Conservation (phyloP, 2,113 vertebrate species). For the Thamnophis sirtalis region DNA sequence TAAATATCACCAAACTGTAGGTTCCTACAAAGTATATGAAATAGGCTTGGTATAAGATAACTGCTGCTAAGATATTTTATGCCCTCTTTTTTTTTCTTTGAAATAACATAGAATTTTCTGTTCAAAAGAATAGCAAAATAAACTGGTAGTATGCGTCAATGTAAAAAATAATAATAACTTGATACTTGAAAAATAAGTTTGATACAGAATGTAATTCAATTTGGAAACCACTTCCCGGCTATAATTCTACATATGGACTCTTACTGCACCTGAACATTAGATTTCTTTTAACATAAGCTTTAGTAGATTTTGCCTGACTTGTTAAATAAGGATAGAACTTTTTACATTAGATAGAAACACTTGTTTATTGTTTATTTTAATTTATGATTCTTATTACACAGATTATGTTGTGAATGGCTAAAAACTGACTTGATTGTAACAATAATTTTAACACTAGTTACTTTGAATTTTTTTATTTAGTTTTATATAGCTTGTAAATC, state of each 20-base stretch:
- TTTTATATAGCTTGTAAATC: background rate
- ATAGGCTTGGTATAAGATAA: background rate
- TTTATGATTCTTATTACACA: background rate
- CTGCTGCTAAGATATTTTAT: background rate
- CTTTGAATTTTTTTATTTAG: background rate
- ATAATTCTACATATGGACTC: background rate
- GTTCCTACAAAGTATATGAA: background rate
- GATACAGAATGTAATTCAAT: background rate
- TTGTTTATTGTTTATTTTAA: background rate
- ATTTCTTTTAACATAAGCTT: background rate
- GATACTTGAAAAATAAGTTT: background rate
- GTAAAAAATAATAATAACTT: background rate
- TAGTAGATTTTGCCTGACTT: background rate
- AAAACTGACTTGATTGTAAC: background rate
- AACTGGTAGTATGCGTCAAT: background rate
- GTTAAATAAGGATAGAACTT: background rate
- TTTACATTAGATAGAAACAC: background rate
- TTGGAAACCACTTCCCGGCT: background rate
- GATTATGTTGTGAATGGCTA: background rate
- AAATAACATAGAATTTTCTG: background rate
- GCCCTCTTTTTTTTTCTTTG: background rate
- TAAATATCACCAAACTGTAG: background rate
- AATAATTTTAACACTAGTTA: background rate
- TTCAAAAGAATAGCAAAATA: background rate
- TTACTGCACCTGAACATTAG: background rate